phyloP scores from a whole-genome alignment of 1,140 invertebrate genomes.

The Trachymyrmex cornetzi region DNA sequence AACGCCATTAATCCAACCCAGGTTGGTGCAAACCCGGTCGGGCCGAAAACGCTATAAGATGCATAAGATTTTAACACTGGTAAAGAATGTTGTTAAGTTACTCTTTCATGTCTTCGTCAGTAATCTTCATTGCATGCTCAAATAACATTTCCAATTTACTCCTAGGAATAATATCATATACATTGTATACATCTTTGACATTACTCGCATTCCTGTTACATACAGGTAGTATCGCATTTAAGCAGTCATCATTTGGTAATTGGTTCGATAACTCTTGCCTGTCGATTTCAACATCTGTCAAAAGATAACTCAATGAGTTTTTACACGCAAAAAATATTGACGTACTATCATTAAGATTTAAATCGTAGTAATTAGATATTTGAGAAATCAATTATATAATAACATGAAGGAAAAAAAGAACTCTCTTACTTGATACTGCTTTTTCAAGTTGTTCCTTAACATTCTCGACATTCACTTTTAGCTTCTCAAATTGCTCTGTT shows the following conservation, averaged over 20 bases:
- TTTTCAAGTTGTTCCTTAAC: constrained; percentile 85
- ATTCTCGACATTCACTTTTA: constrained; percentile 85
- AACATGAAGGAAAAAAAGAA: constrained; percentile 27
- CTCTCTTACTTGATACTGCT: constrained; percentile 83
- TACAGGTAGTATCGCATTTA: constrained; percentile 76
- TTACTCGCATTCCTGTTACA: constrained; percentile 85
- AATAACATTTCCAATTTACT: constrained; percentile 82
- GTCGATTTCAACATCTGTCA: constrained; percentile 79
- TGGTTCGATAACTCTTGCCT: constrained; percentile 71
- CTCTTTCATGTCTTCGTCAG: constrained; percentile 73
- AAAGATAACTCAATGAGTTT: constrained; percentile 33
- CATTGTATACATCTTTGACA: constrained; percentile 84
- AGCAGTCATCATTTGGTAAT: constrained; percentile 67
- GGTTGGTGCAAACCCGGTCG: no score
- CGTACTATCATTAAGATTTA: constrained; percentile 32
- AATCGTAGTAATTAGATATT: background rate
- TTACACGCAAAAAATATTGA: constrained; percentile 12
- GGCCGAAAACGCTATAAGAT: no score
- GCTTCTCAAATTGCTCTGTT: constrained; percentile 85
- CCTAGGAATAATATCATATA: constrained; percentile 84
- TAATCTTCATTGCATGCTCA: constrained; percentile 72
- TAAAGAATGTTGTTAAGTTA: constrained; percentile 65
- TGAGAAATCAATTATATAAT: background rate
- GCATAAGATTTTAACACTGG: background rate
- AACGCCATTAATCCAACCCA: no score